These are phyloP conservation scores for Drosophila monieri DNA, from an alignment of 2,888 invertebrate species.

Conservation along the genomic window DNA sequence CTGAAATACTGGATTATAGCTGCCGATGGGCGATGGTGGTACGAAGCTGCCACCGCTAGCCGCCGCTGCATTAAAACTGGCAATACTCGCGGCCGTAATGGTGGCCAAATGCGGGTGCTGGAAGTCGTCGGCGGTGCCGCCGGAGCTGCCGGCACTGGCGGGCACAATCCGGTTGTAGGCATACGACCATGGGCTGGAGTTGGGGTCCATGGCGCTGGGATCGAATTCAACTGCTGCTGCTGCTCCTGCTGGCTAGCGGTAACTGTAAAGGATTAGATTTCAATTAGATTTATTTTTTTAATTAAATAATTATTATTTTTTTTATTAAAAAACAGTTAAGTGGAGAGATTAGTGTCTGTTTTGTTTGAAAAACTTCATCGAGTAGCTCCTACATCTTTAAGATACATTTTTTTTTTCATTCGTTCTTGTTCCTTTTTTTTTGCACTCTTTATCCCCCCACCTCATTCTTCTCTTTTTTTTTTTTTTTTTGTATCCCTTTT, in stretches of 20 bases:
- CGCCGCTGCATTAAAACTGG: slow-evolving; percentile 85
- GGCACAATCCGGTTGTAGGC: slow-evolving; percentile 92
- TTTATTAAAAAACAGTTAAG: background rate
- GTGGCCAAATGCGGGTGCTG: slow-evolving; percentile 89
- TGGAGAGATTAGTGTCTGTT: background rate
- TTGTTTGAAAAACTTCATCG: background rate
- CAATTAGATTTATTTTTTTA: background rate
- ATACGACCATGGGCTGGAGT: slow-evolving; percentile 93
- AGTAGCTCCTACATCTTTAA: background rate
- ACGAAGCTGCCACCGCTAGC: slow-evolving; percentile 85
- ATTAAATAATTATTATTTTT: background rate
- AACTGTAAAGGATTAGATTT: slow-evolving; percentile 23
- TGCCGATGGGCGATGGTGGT: slow-evolving; percentile 89
- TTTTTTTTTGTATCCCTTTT: slow-evolving; percentile 39
- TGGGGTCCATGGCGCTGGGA: slow-evolving; percentile 89
- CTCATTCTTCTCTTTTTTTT: slow-evolving; percentile 18
- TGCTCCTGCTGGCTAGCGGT: slow-evolving; percentile 31
- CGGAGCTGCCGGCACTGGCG: slow-evolving; percentile 87
- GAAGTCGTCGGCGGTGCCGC: slow-evolving; percentile 87
- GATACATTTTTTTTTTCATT: slow-evolving; percentile 7
- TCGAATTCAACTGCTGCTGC: slow-evolving; percentile 31
- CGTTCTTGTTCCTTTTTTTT: slow-evolving; percentile 14
- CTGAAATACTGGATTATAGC: slow-evolving; percentile 92
- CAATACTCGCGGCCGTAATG: slow-evolving; percentile 85
- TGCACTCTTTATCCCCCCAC: slow-evolving; percentile 18